phyloP scores from a whole-genome alignment of 35 echinoderm and acorn worm species.

The Apostichopus californicus region DNA sequence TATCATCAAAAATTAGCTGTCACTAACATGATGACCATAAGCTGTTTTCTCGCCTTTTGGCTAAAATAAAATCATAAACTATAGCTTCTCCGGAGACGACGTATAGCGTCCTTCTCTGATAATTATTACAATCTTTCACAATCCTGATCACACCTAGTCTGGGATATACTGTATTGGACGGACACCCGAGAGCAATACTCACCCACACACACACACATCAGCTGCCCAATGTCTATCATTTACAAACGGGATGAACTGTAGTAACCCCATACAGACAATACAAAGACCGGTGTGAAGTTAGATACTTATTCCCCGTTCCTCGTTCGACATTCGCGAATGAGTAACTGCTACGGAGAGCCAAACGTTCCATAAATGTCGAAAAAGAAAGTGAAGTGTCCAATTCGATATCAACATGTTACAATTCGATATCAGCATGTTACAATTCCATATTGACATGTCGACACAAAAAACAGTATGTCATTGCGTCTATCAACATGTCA shows the following conservation, averaged over 20 bases:
- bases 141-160: constrained; percentile 15
- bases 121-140: constrained; percentile 34
- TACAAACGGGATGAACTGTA: background rate
- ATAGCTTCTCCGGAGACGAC: background rate
- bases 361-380: too few species aligned
- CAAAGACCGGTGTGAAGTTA: too few species aligned
- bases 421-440: too few species aligned
- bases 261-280: constrained; percentile 28
- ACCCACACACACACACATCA: background rate
- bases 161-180: background rate
- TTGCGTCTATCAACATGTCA: too few species aligned
- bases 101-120: constrained; percentile 11
- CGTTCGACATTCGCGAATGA: too few species aligned
- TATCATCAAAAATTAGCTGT: constrained; percentile 10
- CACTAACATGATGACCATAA: constrained; percentile 46
- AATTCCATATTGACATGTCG: too few species aligned
- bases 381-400: too few species aligned
- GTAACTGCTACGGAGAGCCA: too few species aligned
- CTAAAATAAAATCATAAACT: background rate
- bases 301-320: too few species aligned
- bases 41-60: constrained; percentile 43
- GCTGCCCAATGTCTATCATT: constrained; percentile 33
- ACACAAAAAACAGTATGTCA: too few species aligned
- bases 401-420: too few species aligned
- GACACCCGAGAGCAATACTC: constrained; percentile 28